Conservation (phyloP, 35 echinoderm and acorn worm species). For the Apostichopus japonicus region DNA sequence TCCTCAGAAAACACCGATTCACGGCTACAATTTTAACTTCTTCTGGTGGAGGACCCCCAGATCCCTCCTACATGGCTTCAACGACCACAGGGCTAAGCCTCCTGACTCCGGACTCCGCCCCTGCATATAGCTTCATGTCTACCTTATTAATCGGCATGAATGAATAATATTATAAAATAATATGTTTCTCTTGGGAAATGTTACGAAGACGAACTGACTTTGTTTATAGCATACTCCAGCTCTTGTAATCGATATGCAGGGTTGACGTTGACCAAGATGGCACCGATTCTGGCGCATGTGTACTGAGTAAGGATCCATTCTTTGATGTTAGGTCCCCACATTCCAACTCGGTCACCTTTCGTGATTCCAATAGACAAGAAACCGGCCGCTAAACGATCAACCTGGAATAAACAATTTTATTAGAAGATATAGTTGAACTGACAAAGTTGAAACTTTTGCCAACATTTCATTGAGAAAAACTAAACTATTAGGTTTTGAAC, state of each 20-base stretch:
- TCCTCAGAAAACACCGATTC: not conserved
- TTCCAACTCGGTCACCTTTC: too few species aligned
- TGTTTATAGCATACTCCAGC: constrained; percentile 49
- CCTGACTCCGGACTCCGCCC: too few species aligned
- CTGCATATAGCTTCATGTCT: too few species aligned
- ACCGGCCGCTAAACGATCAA: constrained; percentile 62
- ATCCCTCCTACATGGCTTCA: not conserved
- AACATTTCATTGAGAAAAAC: too few species aligned
- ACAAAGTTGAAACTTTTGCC: too few species aligned
- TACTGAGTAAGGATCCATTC: constrained; percentile 68
- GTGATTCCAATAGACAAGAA: too few species aligned
- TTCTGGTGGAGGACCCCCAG: too few species aligned
- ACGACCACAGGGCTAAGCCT: too few species aligned
- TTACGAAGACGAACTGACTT: constrained; percentile 29
- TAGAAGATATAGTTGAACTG: too few species aligned
- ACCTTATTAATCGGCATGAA: too few species aligned
- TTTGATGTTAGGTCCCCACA: constrained; percentile 66
- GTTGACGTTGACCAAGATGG: constrained; percentile 66
- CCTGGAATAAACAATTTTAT: not conserved
- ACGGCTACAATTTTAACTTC: too few species aligned
- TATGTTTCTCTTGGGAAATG: not conserved
- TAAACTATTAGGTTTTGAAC: too few species aligned
- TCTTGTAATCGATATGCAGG: constrained; percentile 48
- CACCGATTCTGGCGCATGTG: constrained; percentile 51
- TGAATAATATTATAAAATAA: not conserved